Conservation (phyloP, 2,797 vertebrate species). For the Rhabdophis nuchalis region DNA sequence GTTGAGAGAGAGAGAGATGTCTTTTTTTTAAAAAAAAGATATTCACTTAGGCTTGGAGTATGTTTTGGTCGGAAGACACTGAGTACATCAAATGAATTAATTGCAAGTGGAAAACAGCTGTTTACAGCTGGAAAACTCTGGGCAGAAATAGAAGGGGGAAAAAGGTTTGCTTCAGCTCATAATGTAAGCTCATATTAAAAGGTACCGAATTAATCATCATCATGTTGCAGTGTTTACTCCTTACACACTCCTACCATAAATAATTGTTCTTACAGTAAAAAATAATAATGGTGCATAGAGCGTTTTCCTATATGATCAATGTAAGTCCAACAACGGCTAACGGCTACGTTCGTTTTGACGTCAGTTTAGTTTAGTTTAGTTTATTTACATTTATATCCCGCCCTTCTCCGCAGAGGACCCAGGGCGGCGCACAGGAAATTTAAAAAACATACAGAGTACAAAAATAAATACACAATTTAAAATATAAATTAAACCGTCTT, state of each 20-base stretch:
- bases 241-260: background rate
- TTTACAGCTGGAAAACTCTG: background rate
- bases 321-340: background rate
- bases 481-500: too few relatives aligned
- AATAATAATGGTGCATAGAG: background rate
- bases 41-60: background rate
- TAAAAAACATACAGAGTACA: too few relatives aligned
- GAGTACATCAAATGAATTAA: background rate
- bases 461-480: too few relatives aligned
- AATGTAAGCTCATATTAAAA: background rate
- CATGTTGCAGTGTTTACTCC: background rate
- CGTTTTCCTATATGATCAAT: background rate
- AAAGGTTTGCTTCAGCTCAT: background rate
- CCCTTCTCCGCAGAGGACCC: too few relatives aligned
- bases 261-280: background rate
- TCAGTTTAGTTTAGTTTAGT: too few relatives aligned
- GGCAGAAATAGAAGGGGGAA: background rate
- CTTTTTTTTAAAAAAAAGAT: too few relatives aligned
- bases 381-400: too few relatives aligned
- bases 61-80: background rate
- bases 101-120: background rate
- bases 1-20: too few relatives aligned
- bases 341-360: background rate
- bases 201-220: background rate
- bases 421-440: too few relatives aligned